Percentiles rank a stretch among this genome's conserved stretches.
Conservation (phyloP, 2,113 vertebrate species). For the Spheniscus mendiculus region DNA sequence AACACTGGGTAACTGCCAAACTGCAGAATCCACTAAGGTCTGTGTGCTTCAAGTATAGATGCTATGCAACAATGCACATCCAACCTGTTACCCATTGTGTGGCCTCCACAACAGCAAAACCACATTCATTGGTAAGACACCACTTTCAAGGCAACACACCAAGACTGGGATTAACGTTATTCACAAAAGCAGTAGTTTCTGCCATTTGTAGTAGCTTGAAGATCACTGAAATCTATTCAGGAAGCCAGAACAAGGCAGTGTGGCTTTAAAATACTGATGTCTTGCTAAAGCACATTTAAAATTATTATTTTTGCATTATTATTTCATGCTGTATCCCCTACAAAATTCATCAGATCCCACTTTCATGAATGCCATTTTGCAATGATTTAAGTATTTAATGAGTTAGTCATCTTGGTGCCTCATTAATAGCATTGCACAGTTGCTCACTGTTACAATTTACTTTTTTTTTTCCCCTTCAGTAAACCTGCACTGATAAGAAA, state of each 20-base stretch:
- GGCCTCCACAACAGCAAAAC: background rate
- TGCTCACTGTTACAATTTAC: background rate
- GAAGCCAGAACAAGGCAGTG: background rate
- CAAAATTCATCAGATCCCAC: background rate
- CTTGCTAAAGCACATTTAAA: background rate
- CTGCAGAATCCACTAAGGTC: background rate
- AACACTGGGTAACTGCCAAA: background rate
- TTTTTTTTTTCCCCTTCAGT: background rate
- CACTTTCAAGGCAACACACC: background rate
- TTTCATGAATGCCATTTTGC: background rate
- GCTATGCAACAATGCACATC: fast-evolving
- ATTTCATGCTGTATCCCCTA: background rate
- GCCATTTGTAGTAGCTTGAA: background rate
- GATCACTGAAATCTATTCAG: background rate
- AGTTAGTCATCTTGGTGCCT: background rate
- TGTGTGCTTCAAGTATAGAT: fast-evolving
- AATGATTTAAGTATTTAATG: background rate
- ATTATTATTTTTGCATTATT: background rate
- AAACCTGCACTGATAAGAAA: background rate
- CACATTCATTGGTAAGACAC: background rate
- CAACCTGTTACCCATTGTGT: fast-evolving
- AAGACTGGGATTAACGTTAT: background rate
- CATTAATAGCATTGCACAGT: background rate
- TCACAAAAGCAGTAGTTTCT: background rate
- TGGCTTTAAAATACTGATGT: background rate